Conservation (phyloP, 1,140 invertebrate species). For the Bombus difficillimus region DNA sequence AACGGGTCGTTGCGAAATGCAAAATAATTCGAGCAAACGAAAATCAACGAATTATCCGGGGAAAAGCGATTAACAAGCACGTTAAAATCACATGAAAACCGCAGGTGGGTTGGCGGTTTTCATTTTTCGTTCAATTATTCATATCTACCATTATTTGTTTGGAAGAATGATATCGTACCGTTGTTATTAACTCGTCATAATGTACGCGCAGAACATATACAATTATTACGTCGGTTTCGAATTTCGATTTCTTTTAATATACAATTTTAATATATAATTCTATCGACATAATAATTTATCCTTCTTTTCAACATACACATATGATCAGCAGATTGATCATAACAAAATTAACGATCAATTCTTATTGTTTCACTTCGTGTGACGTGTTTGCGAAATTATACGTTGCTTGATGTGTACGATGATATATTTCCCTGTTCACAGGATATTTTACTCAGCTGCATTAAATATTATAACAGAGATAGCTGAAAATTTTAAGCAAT, state of each 20-base stretch:
- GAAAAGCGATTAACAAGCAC: neutral
- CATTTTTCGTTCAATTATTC: neutral
- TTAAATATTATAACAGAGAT: neutral
- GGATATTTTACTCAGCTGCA: neutral
- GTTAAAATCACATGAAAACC: neutral
- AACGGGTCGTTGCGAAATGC: neutral
- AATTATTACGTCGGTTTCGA: neutral
- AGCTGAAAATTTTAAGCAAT: conserved; percentile 12
- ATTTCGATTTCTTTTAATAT: neutral
- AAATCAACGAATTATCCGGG: neutral
- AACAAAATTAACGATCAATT: neutral
- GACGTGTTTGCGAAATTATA: too few relatives aligned
- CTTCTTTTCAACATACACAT: neutral
- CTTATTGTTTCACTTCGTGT: too few relatives aligned
- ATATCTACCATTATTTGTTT: neutral
- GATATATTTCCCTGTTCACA: neutral
- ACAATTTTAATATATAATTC: neutral
- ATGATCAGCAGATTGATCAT: neutral
- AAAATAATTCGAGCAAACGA: neutral
- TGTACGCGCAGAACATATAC: neutral
- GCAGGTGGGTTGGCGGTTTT: neutral
- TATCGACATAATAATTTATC: neutral
- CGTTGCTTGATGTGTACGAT: neutral
- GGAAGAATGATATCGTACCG: neutral
- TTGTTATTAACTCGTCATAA: neutral